phyloP scores from a whole-genome alignment of 2,888 invertebrate genomes.

The Troides oblongomaculatus region DNA sequence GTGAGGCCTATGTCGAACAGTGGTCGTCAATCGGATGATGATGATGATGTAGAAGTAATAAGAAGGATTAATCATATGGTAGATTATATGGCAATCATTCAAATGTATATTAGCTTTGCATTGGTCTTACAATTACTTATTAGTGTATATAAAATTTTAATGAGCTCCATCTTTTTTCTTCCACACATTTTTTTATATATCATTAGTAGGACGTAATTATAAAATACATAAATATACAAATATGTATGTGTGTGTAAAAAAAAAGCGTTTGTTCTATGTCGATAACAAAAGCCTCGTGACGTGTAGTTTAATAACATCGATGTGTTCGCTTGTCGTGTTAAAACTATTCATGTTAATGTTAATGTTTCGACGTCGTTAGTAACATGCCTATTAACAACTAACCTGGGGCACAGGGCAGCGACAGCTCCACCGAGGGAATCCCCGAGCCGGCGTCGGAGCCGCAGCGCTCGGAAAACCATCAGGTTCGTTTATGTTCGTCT shows the following conservation, averaged over 20 bases:
- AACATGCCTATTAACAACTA: constrained; percentile 30
- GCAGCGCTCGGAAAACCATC: constrained; percentile 34
- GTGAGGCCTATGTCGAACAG: no score
- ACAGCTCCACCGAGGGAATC: constrained; percentile 56
- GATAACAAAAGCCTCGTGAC: neutral
- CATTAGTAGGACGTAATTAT: neutral
- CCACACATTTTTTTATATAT: no score
- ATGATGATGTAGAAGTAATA: no score
- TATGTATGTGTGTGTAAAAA: neutral
- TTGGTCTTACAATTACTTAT: no score
- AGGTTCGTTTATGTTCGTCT: constrained; percentile 31
- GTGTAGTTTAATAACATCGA: neutral
- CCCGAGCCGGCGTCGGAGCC: constrained; percentile 35
- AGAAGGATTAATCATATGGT: no score
- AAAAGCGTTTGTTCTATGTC: neutral
- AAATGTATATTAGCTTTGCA: no score
- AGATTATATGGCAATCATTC: no score
- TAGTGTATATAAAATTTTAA: no score
- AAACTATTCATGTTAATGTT: neutral
- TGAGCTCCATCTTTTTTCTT: no score
- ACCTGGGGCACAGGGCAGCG: constrained; percentile 55
- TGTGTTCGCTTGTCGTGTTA: constrained; percentile 2
- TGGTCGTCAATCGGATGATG: no score
- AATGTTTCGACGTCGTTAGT: neutral
- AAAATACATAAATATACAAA: neutral